These are phyloP conservation scores for Coregonus ussuriensis DNA, from an alignment of 2,797 vertebrate species.

Conservation along the genomic window DNA sequence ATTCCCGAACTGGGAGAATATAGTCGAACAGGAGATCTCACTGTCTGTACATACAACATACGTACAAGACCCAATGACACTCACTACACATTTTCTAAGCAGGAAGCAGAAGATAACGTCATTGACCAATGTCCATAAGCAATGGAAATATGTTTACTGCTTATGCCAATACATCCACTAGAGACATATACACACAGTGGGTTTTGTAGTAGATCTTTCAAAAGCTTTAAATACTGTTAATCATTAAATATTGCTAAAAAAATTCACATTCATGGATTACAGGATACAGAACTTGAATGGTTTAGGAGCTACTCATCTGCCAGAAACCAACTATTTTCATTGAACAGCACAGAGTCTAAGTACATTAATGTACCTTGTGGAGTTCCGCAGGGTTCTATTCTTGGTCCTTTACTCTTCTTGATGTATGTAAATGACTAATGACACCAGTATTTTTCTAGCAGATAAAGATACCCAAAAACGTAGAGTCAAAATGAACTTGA, in stretches of 20 bases:
- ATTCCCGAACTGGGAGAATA: slow-evolving; percentile 63
- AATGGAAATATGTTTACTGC: not conserved
- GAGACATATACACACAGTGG: not conserved
- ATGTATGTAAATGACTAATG: too few species aligned
- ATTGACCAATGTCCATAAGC: not conserved
- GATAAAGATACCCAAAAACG: too few species aligned
- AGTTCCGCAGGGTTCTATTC: too few species aligned
- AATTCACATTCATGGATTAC: not conserved
- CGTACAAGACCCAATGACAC: not conserved
- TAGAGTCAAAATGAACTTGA: too few species aligned
- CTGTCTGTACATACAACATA: slow-evolving; percentile 26
- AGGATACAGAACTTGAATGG: too few species aligned
- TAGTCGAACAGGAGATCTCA: slow-evolving; percentile 49
- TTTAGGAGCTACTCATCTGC: too few species aligned
- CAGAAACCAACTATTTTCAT: too few species aligned
- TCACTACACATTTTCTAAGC: not conserved
- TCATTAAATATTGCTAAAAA: not conserved
- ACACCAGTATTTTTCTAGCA: too few species aligned
- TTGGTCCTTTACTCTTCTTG: too few species aligned
- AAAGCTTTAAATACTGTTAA: not conserved
- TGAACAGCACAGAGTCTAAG: too few species aligned
- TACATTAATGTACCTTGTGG: too few species aligned
- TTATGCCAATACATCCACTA: not conserved
- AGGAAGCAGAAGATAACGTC: not conserved
- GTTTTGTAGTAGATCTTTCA: too few species aligned